These are phyloP conservation scores for Acrobasis suavella DNA, from an alignment of 2,888 invertebrate genomes.

Conservation along the genomic window DNA sequence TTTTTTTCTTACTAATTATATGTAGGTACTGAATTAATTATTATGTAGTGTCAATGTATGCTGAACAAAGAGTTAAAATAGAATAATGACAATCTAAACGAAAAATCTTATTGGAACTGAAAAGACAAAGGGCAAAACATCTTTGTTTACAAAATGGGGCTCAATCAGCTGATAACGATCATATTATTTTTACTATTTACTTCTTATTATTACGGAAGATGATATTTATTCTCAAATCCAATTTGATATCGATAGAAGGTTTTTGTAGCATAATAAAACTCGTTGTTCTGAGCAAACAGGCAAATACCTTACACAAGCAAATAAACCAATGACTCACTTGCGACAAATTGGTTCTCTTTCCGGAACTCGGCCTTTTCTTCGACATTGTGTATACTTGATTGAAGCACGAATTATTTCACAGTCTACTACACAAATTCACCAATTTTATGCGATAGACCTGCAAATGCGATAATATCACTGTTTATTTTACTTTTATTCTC, in stretches of 20 bases:
- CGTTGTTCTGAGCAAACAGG: slow-evolving; percentile 23
- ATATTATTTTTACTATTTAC: slow-evolving; percentile 12
- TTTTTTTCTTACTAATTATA: no score
- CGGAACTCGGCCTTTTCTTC: slow-evolving; percentile 53
- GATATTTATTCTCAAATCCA: background rate
- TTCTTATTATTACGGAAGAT: background rate
- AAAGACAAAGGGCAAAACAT: background rate
- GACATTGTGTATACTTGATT: slow-evolving; percentile 46
- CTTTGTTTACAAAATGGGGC: slow-evolving; percentile 22
- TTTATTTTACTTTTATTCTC: background rate
- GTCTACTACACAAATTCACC: background rate
- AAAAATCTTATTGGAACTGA: background rate
- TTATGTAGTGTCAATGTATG: no score
- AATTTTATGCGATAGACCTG: background rate
- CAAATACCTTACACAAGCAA: slow-evolving; percentile 36
- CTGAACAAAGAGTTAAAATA: no score
- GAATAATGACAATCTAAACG: no score
- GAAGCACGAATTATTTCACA: background rate
- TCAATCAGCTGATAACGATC: slow-evolving; percentile 24
- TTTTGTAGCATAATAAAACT: slow-evolving; percentile 21
- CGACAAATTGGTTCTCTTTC: slow-evolving; percentile 68
- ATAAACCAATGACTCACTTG: slow-evolving; percentile 76
- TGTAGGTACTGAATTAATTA: no score
- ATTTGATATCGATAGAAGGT: no score
- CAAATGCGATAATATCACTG: background rate